Evolutionary conservation across 2,113 vertebrate species (phyloP).

Genomic region (Perca schrenkii): DNA sequence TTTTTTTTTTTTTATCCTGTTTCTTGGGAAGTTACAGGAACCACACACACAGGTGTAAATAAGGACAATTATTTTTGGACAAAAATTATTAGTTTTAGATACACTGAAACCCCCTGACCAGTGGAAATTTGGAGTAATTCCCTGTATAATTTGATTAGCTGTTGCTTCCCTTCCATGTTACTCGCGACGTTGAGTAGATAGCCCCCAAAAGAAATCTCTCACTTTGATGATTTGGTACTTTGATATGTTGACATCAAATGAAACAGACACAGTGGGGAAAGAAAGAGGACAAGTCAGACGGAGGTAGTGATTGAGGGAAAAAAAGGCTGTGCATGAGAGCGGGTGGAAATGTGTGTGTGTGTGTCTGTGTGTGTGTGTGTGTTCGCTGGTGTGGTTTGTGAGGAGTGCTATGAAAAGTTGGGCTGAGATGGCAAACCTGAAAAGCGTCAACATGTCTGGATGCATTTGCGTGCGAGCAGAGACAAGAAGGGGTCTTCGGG

Average conservation of each 20-base stretch:
- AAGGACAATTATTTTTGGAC: background rate
- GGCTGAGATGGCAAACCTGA: conserved; percentile 82
- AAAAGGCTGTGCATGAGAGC: conserved; percentile 36
- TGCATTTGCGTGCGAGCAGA: conserved; percentile 96
- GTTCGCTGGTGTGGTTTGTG: conserved; percentile 24
- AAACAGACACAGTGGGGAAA: conserved; percentile 76
- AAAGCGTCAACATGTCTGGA: conserved; percentile 94
- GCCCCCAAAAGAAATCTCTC: conserved; percentile 93
- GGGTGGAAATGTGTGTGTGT: conserved; percentile 38
- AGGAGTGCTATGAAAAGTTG: conserved; percentile 85
- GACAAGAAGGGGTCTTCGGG: conserved; percentile 91
- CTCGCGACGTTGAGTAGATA: conserved; percentile 83
- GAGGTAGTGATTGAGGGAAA: conserved; percentile 66
- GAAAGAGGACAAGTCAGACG: conserved; percentile 74
- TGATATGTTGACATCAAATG: conserved; percentile 98
- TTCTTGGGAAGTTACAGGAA: background rate
- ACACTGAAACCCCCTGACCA: background rate
- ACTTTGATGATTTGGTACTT: conserved; percentile 97
- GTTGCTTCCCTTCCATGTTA: conserved; percentile 87
- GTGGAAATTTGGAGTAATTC: conserved; percentile 69
- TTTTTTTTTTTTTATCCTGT: background rate
- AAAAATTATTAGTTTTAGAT: background rate
- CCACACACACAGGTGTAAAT: background rate
- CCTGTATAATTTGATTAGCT: conserved; percentile 84
- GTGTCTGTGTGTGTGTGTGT: conserved; percentile 32